Percentiles rank a stretch among this genome's conserved stretches.
phyloP scores from a whole-genome alignment of 37 sponge, comb jelly and placozoan species.

The Ephydatia muelleri region DNA sequence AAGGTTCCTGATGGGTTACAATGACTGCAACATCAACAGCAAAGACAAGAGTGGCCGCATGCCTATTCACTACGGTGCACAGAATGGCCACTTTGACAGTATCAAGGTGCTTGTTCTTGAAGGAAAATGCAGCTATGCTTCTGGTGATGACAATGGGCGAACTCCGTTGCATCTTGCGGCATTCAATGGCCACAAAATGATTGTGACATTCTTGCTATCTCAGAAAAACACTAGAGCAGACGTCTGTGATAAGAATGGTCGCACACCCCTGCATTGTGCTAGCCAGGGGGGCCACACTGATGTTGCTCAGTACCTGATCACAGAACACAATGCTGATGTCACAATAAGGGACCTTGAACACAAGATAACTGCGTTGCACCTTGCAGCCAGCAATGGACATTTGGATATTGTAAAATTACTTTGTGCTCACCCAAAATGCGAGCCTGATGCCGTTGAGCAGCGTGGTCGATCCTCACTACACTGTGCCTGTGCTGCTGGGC shows the following conservation, averaged over 20 bases:
- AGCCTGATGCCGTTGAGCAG: slow-evolving; percentile 14
- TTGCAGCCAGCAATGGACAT: slow-evolving; percentile 50
- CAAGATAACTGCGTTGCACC: slow-evolving; percentile 26
- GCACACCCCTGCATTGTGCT: slow-evolving; percentile 69
- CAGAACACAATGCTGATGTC: slow-evolving; percentile 16
- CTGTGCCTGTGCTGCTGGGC: slow-evolving; percentile 47
- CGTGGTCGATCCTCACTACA: slow-evolving; percentile 28
- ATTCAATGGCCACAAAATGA: slow-evolving; percentile 51
- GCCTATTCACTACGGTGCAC: slow-evolving; percentile 72
- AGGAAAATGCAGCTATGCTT: not conserved
- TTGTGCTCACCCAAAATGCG: slow-evolving; percentile 11
- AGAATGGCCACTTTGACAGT: slow-evolving; percentile 63
- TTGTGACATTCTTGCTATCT: slow-evolving; percentile 47
- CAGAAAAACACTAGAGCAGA: slow-evolving; percentile 9
- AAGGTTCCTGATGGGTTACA: slow-evolving; percentile 34
- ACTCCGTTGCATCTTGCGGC: slow-evolving; percentile 79
- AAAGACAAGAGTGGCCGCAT: slow-evolving; percentile 65
- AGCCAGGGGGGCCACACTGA: slow-evolving; percentile 69
- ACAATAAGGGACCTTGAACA: slow-evolving; percentile 9
- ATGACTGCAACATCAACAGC: slow-evolving; percentile 25
- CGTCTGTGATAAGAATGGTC: slow-evolving; percentile 28
- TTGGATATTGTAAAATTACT: slow-evolving; percentile 26
- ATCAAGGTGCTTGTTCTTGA: slow-evolving; percentile 45
- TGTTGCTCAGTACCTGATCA: slow-evolving; percentile 43
- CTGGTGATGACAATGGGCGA: slow-evolving; percentile 46